These are phyloP conservation scores for Apodemus speciosus DNA, from an alignment of 2,113 vertebrate genomes.

Conservation along the genomic window DNA sequence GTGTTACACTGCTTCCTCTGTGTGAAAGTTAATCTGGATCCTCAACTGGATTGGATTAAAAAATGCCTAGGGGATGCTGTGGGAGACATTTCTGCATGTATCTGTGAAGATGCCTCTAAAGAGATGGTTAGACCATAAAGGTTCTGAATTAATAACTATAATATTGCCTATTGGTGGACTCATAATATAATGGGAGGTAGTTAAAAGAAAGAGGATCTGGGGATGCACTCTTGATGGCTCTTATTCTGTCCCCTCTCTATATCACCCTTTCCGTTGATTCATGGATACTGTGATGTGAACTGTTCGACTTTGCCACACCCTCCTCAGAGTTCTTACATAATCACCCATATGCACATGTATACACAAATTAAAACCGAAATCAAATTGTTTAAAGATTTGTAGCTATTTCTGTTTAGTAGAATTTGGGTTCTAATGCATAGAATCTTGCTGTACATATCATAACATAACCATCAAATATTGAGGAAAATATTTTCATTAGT, in stretches of 20 bases:
- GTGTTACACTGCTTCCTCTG: neutral
- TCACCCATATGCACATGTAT: neutral
- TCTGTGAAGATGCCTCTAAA: neutral
- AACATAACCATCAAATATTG: constrained; percentile 54
- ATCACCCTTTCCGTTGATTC: neutral
- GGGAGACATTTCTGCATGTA: neutral
- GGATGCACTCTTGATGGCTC: neutral
- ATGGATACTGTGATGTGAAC: neutral
- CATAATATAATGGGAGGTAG: neutral
- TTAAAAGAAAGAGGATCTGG: neutral
- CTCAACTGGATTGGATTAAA: neutral
- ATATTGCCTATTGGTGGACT: neutral
- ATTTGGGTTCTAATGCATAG: constrained; percentile 17
- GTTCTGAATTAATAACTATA: neutral
- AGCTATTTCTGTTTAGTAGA: neutral
- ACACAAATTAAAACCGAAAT: neutral
- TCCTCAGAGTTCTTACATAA: neutral
- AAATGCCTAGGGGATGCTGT: neutral
- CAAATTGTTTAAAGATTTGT: constrained; percentile 20
- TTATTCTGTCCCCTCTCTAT: neutral
- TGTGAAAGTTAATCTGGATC: neutral
- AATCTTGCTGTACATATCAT: constrained; percentile 56
- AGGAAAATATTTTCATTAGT: constrained; percentile 64
- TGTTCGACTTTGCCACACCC: neutral
- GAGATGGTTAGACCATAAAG: neutral